Conservation (phyloP, 2,888 invertebrate species). For the Gordius sp. region DNA sequence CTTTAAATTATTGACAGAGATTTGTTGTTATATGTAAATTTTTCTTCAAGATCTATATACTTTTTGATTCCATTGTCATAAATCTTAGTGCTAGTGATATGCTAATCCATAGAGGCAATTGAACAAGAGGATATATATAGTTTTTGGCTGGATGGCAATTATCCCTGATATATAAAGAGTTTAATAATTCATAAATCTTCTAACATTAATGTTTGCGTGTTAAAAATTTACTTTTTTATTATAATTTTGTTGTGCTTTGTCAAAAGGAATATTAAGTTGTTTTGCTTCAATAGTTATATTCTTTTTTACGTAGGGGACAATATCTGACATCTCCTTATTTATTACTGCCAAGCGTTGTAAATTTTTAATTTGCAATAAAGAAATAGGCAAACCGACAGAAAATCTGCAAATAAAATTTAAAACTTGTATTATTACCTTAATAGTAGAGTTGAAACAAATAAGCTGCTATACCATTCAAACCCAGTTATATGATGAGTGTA, state of each 20-base stretch:
- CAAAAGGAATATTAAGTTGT: background rate
- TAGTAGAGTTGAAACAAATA: background rate
- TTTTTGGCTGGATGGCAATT: conserved; percentile 1
- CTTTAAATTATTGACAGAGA: too few relatives aligned
- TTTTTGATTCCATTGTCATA: background rate
- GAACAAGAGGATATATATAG: background rate
- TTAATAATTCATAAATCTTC: background rate
- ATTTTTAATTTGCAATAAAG: background rate
- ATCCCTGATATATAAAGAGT: background rate
- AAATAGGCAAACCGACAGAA: background rate
- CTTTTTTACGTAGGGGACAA: background rate
- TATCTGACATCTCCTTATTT: background rate
- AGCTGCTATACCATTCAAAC: background rate
- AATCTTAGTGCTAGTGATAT: background rate
- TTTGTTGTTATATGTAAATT: too few relatives aligned
- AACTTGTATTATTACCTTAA: background rate
- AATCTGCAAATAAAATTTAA: background rate
- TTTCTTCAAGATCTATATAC: too few relatives aligned
- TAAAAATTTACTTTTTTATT: background rate
- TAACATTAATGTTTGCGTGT: background rate
- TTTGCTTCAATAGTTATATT: background rate
- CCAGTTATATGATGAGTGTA: background rate
- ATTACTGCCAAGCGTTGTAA: background rate
- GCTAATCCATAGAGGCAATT: background rate
- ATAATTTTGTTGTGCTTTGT: background rate